Conservation (phyloP, 2,113 vertebrate species). For the Myotis davidii region DNA sequence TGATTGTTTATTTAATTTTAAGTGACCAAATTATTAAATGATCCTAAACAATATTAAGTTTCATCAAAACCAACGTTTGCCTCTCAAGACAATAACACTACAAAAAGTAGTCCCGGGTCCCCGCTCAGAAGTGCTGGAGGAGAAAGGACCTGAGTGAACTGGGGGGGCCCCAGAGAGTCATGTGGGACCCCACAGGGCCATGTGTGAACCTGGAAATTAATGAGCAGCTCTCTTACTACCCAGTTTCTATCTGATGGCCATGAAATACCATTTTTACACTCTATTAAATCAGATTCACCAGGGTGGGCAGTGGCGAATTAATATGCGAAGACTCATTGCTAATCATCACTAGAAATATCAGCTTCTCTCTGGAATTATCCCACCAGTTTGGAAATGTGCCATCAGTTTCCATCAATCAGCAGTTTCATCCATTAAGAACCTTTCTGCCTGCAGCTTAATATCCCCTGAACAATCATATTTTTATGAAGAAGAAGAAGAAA, state of each 20-base stretch:
- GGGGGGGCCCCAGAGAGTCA: neutral
- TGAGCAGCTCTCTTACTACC: neutral
- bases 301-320: neutral
- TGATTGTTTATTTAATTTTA: neutral
- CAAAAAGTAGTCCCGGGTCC: neutral
- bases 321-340: neutral
- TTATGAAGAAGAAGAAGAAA: neutral
- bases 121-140: neutral
- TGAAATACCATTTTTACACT: slow-evolving; percentile 51
- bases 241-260: neutral
- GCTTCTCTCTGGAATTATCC: slow-evolving; percentile 4
- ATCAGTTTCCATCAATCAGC: neutral
- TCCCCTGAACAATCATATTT: neutral
- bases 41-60: neutral
- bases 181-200: neutral
- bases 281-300: slow-evolving; percentile 46
- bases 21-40: neutral
- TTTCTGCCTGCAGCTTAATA: slow-evolving; percentile 19
- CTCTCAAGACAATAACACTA: neutral
- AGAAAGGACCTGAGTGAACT: neutral
- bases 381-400: neutral
- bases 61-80: neutral
- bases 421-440: neutral
- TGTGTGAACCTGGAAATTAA: neutral
- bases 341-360: neutral